These are phyloP conservation scores for Chaetodon trifasciatus DNA, from an alignment of 2,797 vertebrate genomes.

Conservation along the genomic window DNA sequence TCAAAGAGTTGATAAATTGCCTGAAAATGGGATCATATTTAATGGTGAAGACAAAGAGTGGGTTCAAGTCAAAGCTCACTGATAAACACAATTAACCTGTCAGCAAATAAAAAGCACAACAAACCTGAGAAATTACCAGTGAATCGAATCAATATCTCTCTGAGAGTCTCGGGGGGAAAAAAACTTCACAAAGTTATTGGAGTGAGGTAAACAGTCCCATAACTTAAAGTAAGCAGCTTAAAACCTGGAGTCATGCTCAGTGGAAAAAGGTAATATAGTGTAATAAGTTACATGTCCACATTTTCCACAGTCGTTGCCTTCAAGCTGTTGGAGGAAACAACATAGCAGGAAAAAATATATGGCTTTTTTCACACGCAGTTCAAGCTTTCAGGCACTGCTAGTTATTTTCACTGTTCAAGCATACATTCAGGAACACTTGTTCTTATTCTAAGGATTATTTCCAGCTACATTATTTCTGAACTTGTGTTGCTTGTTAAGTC, in stretches of 20 bases:
- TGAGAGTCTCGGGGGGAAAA: neutral
- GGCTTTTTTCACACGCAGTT: no score
- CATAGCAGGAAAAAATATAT: neutral
- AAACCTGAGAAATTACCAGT: neutral
- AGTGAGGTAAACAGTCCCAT: neutral
- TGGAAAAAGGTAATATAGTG: neutral
- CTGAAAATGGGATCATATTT: neutral
- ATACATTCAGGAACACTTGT: no score
- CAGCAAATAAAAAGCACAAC: neutral
- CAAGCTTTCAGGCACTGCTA: no score
- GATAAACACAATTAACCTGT: neutral
- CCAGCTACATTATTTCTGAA: no score
- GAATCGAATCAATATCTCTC: neutral
- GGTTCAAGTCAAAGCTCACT: neutral
- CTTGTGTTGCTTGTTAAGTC: no score
- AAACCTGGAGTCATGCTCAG: neutral
- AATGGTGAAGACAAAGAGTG: neutral
- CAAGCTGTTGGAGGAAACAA: neutral
- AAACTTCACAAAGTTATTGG: conserved; percentile 4
- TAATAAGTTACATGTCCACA: neutral
- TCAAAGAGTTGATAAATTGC: neutral
- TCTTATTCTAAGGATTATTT: no score
- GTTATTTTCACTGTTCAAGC: no score
- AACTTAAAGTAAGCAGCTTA: neutral
- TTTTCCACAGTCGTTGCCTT: conserved; percentile 5